Evolutionary conservation across 2,797 vertebrate genomes (phyloP).

Genomic region (Momotus momota): DNA sequence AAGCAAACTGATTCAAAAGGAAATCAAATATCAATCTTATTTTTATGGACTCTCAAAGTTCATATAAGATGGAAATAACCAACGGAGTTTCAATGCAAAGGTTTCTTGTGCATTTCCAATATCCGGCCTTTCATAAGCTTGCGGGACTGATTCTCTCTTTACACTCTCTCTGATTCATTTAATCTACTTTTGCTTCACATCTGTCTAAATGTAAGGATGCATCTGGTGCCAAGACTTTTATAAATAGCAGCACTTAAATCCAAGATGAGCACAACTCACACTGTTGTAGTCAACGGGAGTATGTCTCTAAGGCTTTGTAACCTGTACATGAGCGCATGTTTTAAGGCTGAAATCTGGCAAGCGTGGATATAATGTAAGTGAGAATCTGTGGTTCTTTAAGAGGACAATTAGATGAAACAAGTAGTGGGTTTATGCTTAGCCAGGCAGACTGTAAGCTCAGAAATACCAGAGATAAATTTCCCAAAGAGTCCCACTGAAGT

Average conservation of each 20-base stretch:
- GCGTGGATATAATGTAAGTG: neutral
- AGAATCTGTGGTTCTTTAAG: neutral
- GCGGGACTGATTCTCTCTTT: neutral
- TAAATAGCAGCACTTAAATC: constrained; percentile 43
- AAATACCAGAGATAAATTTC: neutral
- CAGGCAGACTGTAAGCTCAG: neutral
- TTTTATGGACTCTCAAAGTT: neutral
- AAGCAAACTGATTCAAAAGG: neutral
- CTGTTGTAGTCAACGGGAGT: neutral
- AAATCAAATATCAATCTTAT: neutral
- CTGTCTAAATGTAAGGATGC: constrained; percentile 9
- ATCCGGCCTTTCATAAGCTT: neutral
- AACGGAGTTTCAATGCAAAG: neutral
- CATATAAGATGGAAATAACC: neutral
- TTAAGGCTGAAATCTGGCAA: neutral
- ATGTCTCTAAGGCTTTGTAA: neutral
- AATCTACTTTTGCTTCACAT: constrained; percentile 6
- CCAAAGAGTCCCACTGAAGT: neutral
- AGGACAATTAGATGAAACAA: neutral
- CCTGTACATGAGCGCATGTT: neutral
- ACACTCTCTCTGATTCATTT: neutral
- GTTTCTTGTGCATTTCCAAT: neutral
- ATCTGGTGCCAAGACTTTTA: neutral
- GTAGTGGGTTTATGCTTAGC: neutral
- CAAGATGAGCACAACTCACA: constrained; percentile 1